Evolutionary conservation across 2,888 invertebrate genomes (phyloP).

Genomic region (Neelides folsomi): DNA sequence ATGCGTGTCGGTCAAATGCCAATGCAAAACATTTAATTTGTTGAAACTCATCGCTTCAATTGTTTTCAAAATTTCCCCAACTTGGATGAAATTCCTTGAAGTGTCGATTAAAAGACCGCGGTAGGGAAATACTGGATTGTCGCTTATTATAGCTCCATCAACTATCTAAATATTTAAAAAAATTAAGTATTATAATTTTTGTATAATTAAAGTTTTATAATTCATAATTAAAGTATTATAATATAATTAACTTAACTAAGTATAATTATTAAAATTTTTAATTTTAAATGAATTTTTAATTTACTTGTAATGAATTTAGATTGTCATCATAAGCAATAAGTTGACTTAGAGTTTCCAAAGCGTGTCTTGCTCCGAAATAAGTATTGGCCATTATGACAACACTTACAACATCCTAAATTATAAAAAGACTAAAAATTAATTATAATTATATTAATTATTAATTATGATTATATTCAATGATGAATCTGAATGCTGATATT

Average conservation of each 20-base stretch:
- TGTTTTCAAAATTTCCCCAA: constrained; percentile 52
- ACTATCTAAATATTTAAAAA: too few species aligned
- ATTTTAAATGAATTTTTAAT: too few species aligned
- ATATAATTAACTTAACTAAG: too few species aligned
- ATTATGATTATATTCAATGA: neutral
- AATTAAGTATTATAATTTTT: too few species aligned
- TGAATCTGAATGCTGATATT: too few species aligned
- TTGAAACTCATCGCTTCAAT: constrained; percentile 74
- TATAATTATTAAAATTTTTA: too few species aligned
- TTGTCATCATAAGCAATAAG: constrained; percentile 43
- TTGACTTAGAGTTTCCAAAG: constrained; percentile 61
- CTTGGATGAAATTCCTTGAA: constrained; percentile 42
- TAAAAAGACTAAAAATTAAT: too few species aligned
- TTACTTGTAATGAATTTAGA: constrained; percentile 40
- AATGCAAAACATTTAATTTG: constrained; percentile 51
- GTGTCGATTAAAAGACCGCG: constrained; percentile 46
- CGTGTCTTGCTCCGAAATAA: constrained; percentile 62
- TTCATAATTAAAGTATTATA: too few species aligned
- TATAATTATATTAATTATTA: neutral
- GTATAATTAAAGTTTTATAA: too few species aligned
- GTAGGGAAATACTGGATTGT: constrained; percentile 43
- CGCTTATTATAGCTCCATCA: constrained; percentile 51
- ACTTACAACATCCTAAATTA: constrained; percentile 11
- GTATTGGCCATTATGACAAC: constrained; percentile 35
- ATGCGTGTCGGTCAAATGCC: constrained; percentile 42